Evolutionary conservation across 2,113 vertebrate species (phyloP).

Genomic region (Arenaria interpres): DNA sequence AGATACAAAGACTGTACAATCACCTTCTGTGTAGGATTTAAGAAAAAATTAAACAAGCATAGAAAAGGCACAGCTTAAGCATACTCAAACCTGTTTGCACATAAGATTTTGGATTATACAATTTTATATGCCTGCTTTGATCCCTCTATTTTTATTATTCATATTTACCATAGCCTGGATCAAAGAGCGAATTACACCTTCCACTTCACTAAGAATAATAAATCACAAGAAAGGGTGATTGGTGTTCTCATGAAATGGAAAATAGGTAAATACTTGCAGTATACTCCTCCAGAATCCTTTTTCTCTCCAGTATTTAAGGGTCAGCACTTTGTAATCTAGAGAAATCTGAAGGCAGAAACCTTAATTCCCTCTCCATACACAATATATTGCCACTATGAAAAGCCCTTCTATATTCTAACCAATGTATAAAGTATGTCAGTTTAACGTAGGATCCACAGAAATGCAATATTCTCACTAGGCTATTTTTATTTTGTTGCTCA

Average conservation of each 20-base stretch:
- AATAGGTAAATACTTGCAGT: background rate
- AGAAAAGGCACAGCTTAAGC: background rate
- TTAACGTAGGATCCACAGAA: background rate
- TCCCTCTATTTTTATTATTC: background rate
- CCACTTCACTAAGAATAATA: background rate
- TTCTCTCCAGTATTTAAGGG: background rate
- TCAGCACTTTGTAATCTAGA: background rate
- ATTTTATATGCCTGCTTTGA: background rate
- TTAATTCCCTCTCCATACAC: background rate
- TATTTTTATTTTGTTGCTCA: background rate
- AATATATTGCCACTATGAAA: background rate
- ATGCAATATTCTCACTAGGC: background rate
- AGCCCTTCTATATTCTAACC: background rate
- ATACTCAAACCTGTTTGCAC: background rate
- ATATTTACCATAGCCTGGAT: background rate
- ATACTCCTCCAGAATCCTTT: background rate
- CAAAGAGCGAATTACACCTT: background rate
- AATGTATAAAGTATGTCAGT: background rate
- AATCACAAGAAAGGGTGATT: background rate
- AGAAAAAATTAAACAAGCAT: background rate
- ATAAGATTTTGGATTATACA: background rate
- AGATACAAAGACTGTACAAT: background rate
- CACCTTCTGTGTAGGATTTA: background rate
- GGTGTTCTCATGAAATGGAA: background rate
- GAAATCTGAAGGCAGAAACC: background rate